Conservation (phyloP, 2,113 vertebrate genomes). For the Chaenogobius annularis region DNA sequence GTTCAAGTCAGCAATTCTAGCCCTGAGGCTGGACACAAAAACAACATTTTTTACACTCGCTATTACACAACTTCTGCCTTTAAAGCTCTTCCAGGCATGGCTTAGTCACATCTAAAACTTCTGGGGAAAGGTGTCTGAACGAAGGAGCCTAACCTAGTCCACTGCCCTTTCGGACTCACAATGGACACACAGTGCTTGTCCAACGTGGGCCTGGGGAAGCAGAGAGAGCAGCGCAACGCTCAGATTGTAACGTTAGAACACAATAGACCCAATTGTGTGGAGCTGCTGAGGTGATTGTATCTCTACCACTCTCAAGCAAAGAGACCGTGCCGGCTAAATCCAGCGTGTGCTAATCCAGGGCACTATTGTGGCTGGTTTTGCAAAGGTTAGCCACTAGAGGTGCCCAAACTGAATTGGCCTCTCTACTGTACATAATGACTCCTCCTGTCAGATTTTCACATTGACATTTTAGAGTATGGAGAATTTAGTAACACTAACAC, state of each 20-base stretch:
- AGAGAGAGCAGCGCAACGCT: slow-evolving; percentile 56
- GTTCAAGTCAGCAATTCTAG: slow-evolving; percentile 29
- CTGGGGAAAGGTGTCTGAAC: slow-evolving; percentile 48
- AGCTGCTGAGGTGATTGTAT: slow-evolving; percentile 59
- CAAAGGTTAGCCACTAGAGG: slow-evolving; percentile 35
- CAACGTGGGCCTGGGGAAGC: slow-evolving; percentile 47
- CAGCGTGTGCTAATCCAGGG: slow-evolving; percentile 53
- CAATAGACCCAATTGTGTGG: slow-evolving; percentile 75
- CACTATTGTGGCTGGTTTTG: slow-evolving; percentile 22
- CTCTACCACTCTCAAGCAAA: slow-evolving; percentile 51
- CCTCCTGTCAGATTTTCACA: too few relatives aligned
- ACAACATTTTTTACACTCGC: slow-evolving; percentile 17
- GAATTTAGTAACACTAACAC: not conserved
- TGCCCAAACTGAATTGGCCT: not conserved
- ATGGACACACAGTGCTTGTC: slow-evolving; percentile 73
- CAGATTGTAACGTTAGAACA: slow-evolving; percentile 61
- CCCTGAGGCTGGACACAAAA: slow-evolving; percentile 28
- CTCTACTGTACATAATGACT: too few relatives aligned
- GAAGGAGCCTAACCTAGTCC: slow-evolving; percentile 67
- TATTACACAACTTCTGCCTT: slow-evolving; percentile 44
- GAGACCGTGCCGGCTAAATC: slow-evolving; percentile 53
- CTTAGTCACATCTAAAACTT: slow-evolving; percentile 36
- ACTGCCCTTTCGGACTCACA: slow-evolving; percentile 75
- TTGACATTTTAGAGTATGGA: not conserved
- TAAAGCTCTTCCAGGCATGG: slow-evolving; percentile 42